phyloP scores from a whole-genome alignment of 2,888 invertebrate genomes.

The Agrotis segetum region DNA sequence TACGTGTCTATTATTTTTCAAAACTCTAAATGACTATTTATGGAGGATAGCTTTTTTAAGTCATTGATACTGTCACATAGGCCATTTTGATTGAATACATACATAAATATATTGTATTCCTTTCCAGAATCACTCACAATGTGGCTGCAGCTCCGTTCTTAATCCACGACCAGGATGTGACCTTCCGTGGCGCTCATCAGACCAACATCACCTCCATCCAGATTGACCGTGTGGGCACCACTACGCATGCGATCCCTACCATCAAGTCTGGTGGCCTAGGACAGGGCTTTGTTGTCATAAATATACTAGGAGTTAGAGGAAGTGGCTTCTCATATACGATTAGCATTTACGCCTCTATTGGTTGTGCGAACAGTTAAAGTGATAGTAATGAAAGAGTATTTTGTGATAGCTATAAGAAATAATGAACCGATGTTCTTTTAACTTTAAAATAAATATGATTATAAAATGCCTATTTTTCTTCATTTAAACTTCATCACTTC shows the following conservation, averaged over 20 bases:
- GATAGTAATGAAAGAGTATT: not conserved
- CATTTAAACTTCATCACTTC: too few species aligned
- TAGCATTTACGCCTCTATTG: constrained; percentile 14
- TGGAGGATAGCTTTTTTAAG: not conserved
- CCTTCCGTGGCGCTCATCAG: not conserved
- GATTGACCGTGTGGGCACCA: constrained; percentile 14
- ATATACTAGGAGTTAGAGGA: constrained; percentile 31
- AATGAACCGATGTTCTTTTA: too few species aligned
- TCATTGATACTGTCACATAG: too few species aligned
- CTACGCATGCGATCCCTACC: constrained; percentile 23
- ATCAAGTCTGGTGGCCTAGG: constrained; percentile 29
- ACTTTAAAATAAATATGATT: too few species aligned
- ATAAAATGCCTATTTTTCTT: too few species aligned
- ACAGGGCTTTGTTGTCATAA: constrained; percentile 14
- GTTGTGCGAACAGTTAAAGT: constrained; percentile 29
- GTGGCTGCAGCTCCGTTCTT: constrained; percentile 19
- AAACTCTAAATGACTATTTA: too few species aligned
- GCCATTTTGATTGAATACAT: too few species aligned
- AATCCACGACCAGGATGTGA: constrained; percentile 30
- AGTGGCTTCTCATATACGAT: constrained; percentile 22
- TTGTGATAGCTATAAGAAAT: not conserved
- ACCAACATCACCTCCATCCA: constrained; percentile 33
- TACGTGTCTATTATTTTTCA: too few species aligned
- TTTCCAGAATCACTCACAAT: constrained; percentile 29
- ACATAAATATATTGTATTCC: not conserved